Base-by-base conservation (phyloP, 1,140 invertebrate genomes). In the Colletes gigas region DNA sequence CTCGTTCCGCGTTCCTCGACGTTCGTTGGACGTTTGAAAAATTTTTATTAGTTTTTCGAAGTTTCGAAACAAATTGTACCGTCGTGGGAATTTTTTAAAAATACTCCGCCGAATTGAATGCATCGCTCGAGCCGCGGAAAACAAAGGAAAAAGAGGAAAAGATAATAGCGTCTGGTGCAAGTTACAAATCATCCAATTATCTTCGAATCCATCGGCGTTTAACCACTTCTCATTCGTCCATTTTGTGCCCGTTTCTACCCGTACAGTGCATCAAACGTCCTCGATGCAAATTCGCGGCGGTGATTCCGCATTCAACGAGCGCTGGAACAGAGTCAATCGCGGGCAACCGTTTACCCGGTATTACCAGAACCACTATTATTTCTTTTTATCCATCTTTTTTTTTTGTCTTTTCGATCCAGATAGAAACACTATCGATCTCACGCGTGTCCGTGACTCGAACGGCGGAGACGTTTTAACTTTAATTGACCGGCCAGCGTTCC, bases 401-500 rank as follows among this genome's bases (percentile, higher is more conserved):
- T 50, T 50, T 50, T 12, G 50, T 50, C 10, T 50, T 50, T 14
- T 30, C 60, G 60, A 63, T 63, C 30, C 60, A 67, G 65, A 50
- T 50, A 52, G 41, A 50, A 67, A 67, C 17, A 52, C 65, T 30
- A 17, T 41, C 39, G 30, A 63, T 63, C 60, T 63, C 9, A 14
- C 39, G 60, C 14, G 30, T 9, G 15, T 41, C 60, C 60, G 10
- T 41, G 60, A 39, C 60, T 63, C 30, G 30, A 21, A 62, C 60
- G 30, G 14, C 39, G 41, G 65, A 65, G 68, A 69, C 50, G 30
- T 47, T 52, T 30, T 44, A 74, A 68, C 21, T 83, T 83, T 70
- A 80, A 80, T 80, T 65, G 66, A 80, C 70, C 77, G 57, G 54
- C 60, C 44, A 50, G 21, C 19, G 62, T 60, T 71, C 44, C 30